phyloP scores from a whole-genome alignment of 2,113 vertebrate species.

The Egretta garzetta region DNA sequence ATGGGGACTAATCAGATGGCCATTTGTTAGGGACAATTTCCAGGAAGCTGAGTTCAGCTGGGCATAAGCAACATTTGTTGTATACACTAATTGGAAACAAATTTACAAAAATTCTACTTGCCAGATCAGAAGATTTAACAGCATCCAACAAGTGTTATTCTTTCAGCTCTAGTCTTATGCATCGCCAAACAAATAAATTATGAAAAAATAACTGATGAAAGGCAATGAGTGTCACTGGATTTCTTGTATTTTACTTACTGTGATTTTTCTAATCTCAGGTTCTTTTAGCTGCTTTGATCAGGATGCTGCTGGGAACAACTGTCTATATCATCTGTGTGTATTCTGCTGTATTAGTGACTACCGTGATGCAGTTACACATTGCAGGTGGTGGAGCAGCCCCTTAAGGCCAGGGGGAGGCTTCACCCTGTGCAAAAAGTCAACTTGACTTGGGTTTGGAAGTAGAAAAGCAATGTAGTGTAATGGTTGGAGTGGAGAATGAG shows the following conservation, averaged over 20 bases:
- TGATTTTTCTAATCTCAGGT: background rate
- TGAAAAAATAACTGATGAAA: background rate
- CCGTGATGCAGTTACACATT: background rate
- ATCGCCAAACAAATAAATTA: background rate
- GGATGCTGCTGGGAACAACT: background rate
- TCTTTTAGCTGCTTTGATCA: background rate
- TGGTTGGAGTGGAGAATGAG: background rate
- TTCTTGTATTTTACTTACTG: background rate
- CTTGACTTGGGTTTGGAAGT: background rate
- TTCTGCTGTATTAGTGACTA: background rate
- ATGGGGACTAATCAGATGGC: background rate
- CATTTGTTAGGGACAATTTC: background rate
- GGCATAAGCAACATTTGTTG: conserved; percentile 20
- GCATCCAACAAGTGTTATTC: background rate
- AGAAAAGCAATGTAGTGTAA: background rate
- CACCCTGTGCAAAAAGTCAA: background rate
- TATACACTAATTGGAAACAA: conserved; percentile 16
- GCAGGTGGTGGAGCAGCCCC: background rate
- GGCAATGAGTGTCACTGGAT: background rate
- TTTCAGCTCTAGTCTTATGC: background rate
- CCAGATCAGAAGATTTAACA: background rate
- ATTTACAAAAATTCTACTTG: conserved; percentile 11
- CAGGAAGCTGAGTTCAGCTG: conserved; percentile 23
- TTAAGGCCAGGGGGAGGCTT: background rate
- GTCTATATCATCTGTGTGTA: background rate